Conservation (phyloP, 2,113 vertebrate species). For the Phoxinus phoxinus region DNA sequence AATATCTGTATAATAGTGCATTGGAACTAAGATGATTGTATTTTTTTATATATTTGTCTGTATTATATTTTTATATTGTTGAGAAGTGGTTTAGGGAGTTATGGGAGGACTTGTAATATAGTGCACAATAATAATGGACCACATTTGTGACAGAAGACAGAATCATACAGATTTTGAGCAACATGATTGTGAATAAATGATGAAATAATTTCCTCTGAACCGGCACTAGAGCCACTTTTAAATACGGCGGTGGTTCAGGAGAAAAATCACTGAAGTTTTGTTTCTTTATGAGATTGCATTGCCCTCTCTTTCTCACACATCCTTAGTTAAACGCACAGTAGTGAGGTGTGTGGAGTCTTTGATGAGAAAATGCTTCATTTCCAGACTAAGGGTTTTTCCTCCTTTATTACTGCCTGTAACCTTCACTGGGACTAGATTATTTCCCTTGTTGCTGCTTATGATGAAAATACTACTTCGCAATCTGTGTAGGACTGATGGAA, state of each 20-base stretch:
- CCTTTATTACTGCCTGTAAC: constrained; percentile 22
- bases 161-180: not conserved
- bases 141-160: not conserved
- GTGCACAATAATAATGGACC: too few relatives aligned
- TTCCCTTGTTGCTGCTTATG: constrained; percentile 42
- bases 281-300: constrained; percentile 25
- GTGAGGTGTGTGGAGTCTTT: constrained; percentile 6
- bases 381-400: constrained; percentile 25
- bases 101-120: too few relatives aligned
- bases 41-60: too few relatives aligned
- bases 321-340: constrained; percentile 27
- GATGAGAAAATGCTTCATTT: constrained; percentile 38
- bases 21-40: too few relatives aligned
- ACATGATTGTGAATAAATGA: constrained; percentile 5
- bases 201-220: not conserved
- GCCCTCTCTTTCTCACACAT: not conserved
- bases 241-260: not conserved
- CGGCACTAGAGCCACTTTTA: not conserved
- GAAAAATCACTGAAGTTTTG: not conserved
- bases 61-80: too few relatives aligned
- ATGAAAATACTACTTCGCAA: constrained; percentile 13
- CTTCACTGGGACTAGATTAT: constrained; percentile 17
- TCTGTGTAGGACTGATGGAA: constrained; percentile 40
- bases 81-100: too few relatives aligned
- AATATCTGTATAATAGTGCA: too few relatives aligned